Evolutionary conservation across 2,113 vertebrate genomes (phyloP), one percentile per base, ranked within the genome.

Genomic region (Piaya cayana): DNA sequence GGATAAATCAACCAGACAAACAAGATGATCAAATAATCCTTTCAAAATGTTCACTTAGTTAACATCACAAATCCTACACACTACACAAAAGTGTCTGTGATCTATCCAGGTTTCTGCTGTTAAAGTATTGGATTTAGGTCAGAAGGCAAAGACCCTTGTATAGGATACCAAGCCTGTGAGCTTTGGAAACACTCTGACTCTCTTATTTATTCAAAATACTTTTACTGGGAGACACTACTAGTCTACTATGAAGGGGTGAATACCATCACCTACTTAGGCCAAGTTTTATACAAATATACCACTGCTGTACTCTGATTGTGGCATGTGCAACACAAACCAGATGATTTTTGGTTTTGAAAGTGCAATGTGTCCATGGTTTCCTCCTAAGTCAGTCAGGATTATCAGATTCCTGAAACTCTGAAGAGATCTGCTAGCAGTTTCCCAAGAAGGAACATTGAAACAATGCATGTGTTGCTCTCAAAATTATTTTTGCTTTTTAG

Each of bases 1-100:
- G 42, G 56, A 97, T 97, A 97, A 97, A 97, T 97, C 96, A 97
- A 92, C 55, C 30, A 90, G 74, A 92, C 90, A 96, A 98, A 97
- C 86, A 93, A 97, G 96, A 95, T 83, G 76, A 88, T 77, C 2
- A 15, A 63, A 42, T 23, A 82, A 83, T 77, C 50, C 45, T 82
- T 94, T 92, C 60, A 70, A 77, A 68, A 49, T 60, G 67, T 90
- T 93, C 88, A 59, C 26, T 94, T 68, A 82, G 52, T 90, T 86
- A 78, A 45, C 70, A 78, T 91, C 39, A 65, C 37, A 94, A 96
- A 94, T 78, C 79, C 55, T 71, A 11, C 17, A 60, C 74, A 81
- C n/a, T 45, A 62, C 84, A 86, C 17, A 13, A 70, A 92, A 93
- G 13, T 4, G 16, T 53, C 11, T 64, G 20, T 60, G 78, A 39